phyloP scores from a whole-genome alignment of 92 coral and sea anemone species.

The Porites cylindrica region DNA sequence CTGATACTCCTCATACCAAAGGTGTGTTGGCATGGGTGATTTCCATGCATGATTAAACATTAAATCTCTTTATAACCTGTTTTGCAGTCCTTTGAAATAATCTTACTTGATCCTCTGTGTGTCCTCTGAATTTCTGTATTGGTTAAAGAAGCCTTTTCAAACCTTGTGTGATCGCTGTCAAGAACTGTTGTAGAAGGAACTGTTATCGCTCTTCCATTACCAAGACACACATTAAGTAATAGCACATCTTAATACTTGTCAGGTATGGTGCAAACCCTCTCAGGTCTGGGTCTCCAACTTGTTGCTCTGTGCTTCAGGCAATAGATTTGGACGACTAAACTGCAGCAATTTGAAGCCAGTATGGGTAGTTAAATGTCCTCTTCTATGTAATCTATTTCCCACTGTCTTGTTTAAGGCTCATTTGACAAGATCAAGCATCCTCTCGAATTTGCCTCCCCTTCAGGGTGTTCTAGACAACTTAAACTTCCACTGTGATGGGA shows the following conservation, averaged over 20 bases:
- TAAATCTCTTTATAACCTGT: conserved; percentile 36
- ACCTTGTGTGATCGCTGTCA: conserved; percentile 13
- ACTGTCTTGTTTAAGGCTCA: too few relatives aligned
- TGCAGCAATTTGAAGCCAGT: too few relatives aligned
- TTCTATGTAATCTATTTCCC: too few relatives aligned
- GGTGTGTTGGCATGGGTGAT: conserved; percentile 60
- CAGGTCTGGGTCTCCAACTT: too few relatives aligned
- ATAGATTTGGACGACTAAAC: too few relatives aligned
- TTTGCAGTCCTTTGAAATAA: conserved; percentile 43
- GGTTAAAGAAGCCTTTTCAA: conserved; percentile 27
- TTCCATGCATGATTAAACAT: conserved; percentile 56
- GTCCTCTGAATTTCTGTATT: conserved; percentile 42
- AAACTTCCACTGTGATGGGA: background rate
- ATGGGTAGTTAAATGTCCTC: too few relatives aligned
- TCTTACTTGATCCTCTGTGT: conserved; percentile 26
- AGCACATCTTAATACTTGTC: too few relatives aligned
- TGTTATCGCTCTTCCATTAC: conserved; percentile 65
- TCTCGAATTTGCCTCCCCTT: too few relatives aligned
- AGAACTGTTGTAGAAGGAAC: conserved; percentile 40
- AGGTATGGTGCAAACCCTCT: too few relatives aligned
- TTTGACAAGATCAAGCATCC: too few relatives aligned
- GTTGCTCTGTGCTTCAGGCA: too few relatives aligned
- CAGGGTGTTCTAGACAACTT: too few relatives aligned
- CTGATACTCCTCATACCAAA: conserved; percentile 39
- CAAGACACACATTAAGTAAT: conserved; percentile 73